Conservation (phyloP, 2,888 invertebrate species). For the Lumbricus terrestris region DNA sequence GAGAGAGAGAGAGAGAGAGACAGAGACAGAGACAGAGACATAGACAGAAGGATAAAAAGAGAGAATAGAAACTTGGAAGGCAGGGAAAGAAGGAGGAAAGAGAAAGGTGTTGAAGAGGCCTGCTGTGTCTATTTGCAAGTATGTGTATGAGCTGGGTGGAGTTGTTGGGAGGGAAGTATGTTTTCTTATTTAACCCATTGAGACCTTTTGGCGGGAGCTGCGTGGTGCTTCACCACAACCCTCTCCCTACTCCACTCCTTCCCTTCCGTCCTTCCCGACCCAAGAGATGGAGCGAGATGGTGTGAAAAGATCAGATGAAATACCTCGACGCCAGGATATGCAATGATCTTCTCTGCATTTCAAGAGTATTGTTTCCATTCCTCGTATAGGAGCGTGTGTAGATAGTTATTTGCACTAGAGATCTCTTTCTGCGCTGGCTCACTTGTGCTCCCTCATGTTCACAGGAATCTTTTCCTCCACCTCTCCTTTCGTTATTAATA, state of each 20-base stretch:
- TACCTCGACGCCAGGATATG: background rate
- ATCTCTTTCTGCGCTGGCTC: too few species aligned
- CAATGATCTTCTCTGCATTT: background rate
- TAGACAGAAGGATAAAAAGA: too few species aligned
- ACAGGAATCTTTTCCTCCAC: background rate
- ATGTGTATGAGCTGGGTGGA: background rate
- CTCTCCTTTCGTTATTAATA: background rate
- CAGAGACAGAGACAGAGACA: too few species aligned
- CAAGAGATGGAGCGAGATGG: background rate
- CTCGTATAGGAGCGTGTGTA: background rate
- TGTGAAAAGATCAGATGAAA: background rate
- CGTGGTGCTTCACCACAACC: background rate
- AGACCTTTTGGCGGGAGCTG: background rate
- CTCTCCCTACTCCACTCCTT: background rate
- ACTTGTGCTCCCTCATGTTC: background rate
- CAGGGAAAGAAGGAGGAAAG: background rate
- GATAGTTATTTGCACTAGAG: background rate
- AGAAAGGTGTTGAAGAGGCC: background rate
- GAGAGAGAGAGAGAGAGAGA: too few species aligned
- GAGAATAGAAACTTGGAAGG: background rate
- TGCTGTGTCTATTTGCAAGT: background rate
- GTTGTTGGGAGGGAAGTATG: background rate
- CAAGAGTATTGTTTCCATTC: constrained; percentile 3
- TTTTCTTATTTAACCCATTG: background rate
- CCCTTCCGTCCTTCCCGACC: background rate